phyloP scores from a whole-genome alignment of 35 echinoderm and acorn worm genomes.

The Hemicentrotus pulcherrimus region DNA sequence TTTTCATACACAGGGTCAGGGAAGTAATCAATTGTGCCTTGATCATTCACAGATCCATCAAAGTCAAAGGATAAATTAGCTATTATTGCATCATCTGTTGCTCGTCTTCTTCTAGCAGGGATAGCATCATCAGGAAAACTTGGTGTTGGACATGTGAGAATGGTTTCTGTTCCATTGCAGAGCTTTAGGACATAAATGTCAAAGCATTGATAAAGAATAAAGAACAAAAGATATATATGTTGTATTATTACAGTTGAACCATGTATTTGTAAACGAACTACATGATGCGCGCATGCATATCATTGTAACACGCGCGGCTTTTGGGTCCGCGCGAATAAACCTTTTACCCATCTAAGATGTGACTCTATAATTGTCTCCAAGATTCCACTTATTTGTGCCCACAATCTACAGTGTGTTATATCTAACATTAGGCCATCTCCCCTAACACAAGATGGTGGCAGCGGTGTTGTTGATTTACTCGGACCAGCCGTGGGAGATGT shows the following conservation, averaged over 20 bases:
- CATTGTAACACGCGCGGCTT: too few relatives aligned
- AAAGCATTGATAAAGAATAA: not conserved
- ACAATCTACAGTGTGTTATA: too few relatives aligned
- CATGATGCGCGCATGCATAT: too few relatives aligned
- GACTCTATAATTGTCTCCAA: too few relatives aligned
- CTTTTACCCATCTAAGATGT: too few relatives aligned
- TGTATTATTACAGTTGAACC: too few relatives aligned
- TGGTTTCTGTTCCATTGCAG: not conserved
- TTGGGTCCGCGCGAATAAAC: too few relatives aligned
- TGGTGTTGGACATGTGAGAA: constrained; percentile 46
- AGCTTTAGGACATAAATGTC: not conserved
- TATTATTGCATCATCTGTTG: not conserved
- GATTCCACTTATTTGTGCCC: too few relatives aligned
- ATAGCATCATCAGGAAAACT: not conserved
- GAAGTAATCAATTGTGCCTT: not conserved
- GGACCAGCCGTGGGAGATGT: too few relatives aligned
- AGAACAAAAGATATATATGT: not conserved
- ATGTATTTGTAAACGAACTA: too few relatives aligned
- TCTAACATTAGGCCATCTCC: too few relatives aligned
- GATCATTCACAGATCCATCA: constrained; percentile 25
- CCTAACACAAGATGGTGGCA: not conserved
- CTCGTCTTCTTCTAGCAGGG: not conserved
- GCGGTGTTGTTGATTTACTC: too few relatives aligned
- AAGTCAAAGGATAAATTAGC: constrained; percentile 31
- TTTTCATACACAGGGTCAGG: constrained; percentile 36